A percentile compares a stretch with the other conserved stretches of the same genome.
phyloP scores from a whole-genome alignment of 2,113 vertebrate genomes.

The Columba janthina region DNA sequence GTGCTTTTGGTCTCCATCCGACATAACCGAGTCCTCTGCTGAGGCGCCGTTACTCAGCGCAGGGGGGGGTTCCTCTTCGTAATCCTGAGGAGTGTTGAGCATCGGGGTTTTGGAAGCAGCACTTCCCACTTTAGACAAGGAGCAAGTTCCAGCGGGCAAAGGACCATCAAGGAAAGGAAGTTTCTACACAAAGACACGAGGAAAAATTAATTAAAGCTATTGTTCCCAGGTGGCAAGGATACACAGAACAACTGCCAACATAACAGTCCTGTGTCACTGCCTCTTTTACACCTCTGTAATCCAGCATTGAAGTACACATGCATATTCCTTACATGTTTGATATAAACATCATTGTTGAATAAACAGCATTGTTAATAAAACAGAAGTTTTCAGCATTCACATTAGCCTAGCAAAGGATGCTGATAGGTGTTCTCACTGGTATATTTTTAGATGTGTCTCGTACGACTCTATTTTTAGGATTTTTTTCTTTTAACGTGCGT shows the following conservation, averaged over 20 bases:
- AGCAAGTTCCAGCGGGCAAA: constrained; percentile 4
- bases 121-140: not conserved
- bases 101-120: not conserved
- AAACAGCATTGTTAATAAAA: not conserved
- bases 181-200: constrained; percentile 53
- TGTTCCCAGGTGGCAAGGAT: not conserved
- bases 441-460: not conserved
- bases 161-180: constrained; percentile 53
- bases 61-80: not conserved
- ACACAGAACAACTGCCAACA: not conserved
- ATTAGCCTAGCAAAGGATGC: not conserved
- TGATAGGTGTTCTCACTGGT: not conserved
- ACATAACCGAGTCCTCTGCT: not conserved
- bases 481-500: not conserved
- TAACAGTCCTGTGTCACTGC: not conserved
- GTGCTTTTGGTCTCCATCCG: not conserved
- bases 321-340: rapidly evolving
- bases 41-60: constrained; percentile 51
- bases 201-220: not conserved
- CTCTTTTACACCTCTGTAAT: not conserved
- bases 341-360: not conserved
- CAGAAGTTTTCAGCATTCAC: not conserved
- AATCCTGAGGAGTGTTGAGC: constrained; percentile 35
- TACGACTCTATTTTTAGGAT: not conserved
- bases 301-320: rapidly evolving